Base-by-base conservation (phyloP, 2,113 vertebrate genomes). In the Ramphastos sulfuratus region DNA sequence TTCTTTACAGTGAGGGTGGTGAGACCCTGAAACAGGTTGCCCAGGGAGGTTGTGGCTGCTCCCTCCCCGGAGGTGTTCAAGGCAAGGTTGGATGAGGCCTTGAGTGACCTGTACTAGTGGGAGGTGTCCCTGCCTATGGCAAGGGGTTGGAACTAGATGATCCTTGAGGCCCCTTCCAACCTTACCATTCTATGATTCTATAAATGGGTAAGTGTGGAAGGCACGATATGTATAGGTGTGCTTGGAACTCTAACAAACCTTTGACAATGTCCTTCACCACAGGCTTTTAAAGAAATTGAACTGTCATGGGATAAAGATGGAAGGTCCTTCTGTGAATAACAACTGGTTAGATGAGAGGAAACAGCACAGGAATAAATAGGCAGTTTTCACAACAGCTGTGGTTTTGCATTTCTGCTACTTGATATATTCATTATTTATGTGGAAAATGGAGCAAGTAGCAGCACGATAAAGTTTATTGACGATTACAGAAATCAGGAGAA, bases 221-320 rank as follows among this genome's bases (percentile, higher is more conserved):
- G 23, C 39, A 55, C 12, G 7, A 56, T 2, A 21, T 2, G 16
- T 8, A 10, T 2, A 15, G 12, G 12, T 5, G 28, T 28, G 18
- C 56, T 17, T 71, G 37, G 60, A 86, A 52, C 56, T 56, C 65
- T 67, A 77, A 81, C 48, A 86, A 74, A 81, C 16, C 6, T 92
- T 77, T 84, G 69, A 77, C 76, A 83, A 9, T 15, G 21, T 75
- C 69, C 35, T 35, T 86, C 80, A 88, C 28, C 65, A 52, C 37
- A 84, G 21, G 61, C 78, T 94, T 92, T 92, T 84, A 84, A 89
- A 90, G 77, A 95, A 93, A 92, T 87, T 75, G 54, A 94, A 75
- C 33, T 75, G 58, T 65, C 87, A 82, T 9, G 44, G 25, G 28
- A 28, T 64, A 64, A 64, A 84, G 80, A 93, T 11, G 11, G 70